Base-by-base conservation (phyloP, 1,140 invertebrate genomes). In the Hestina assimilis region DNA sequence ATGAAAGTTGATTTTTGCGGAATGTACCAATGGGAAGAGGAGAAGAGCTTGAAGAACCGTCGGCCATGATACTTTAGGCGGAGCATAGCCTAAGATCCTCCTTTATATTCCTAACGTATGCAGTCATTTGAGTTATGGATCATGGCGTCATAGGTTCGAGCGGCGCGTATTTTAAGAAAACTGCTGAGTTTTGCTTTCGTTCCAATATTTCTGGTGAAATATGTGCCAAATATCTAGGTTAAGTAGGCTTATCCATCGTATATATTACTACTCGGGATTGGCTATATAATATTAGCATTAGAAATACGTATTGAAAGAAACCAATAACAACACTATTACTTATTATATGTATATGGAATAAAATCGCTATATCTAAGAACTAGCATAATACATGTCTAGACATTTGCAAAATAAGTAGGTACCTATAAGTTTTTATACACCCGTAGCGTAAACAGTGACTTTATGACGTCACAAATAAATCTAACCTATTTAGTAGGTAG, bases 41-140 rank as follows among this genome's bases (percentile, higher is more conserved):
- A 56, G 70, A 72, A 63, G 68, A 55, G 71, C 65, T 59, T 55
- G 59, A 48, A 38, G 61, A 69, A 63, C 50, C 41, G 66, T 63
- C 84, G 71, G 84, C 84, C 84, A 87, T 87, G 66, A 72, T 79
- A 69, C 62, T 88, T 81, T 62, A 83, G 84, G 83, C 70, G 85
- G 76, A 56, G 83, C 70, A 65, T 66, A 46, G 40, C n/a, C 57
- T 52, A 59, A 83, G 79, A 66, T 72, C 83, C 84, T 86, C 83
- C 84, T 87, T 87, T 80, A 83, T 86, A 87, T 87, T 84, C 84
- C 73, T 76, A 71, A 84, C 77, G 80, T 84, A 86, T 82, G 75
- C 78, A 75, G 64, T 79, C 84, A 87, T 87, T 87, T 84, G 72
- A 82, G 84, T 83, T 84, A 87, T 87, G 73, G 73, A 51, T 68